Percentiles rank a stretch among this genome's conserved stretches.
Evolutionary conservation across 2,888 invertebrate species (phyloP).

Genomic region (Tipula confusa): DNA sequence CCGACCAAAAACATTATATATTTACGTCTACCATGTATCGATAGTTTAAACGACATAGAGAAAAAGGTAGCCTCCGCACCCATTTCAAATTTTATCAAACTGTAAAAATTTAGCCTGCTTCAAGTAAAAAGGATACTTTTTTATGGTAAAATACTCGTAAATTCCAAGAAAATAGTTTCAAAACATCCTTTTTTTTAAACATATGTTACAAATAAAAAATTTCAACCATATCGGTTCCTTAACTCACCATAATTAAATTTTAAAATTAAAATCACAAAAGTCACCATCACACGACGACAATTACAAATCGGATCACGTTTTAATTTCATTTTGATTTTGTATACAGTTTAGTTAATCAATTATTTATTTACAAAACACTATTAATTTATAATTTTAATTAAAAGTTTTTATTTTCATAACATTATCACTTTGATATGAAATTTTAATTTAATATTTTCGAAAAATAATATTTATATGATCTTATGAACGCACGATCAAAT

Average conservation of each 20-base stretch:
- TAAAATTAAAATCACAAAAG: neutral
- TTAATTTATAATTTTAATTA: neutral
- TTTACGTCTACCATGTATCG: neutral
- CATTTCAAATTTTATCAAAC: constrained; percentile 7
- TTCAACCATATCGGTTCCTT: too few relatives aligned
- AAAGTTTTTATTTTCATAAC: neutral
- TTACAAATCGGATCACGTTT: neutral
- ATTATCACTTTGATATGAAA: constrained; percentile 21
- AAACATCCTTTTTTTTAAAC: neutral
- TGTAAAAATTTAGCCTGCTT: neutral
- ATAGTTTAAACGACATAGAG: neutral
- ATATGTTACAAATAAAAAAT: neutral
- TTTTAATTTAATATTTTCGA: too few relatives aligned
- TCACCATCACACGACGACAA: neutral
- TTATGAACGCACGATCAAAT: neutral
- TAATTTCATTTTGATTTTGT: neutral
- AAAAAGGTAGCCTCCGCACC: neutral
- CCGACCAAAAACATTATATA: neutral
- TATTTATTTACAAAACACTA: neutral
- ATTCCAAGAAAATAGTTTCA: neutral
- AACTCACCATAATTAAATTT: neutral
- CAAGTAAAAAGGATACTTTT: neutral
- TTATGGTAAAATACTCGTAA: neutral
- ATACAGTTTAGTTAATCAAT: neutral
- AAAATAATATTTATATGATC: neutral